A percentile compares a stretch with the other conserved stretches of the same genome.
Evolutionary conservation across 2,888 invertebrate species (phyloP).

Genomic region (Phorcus lineatus): DNA sequence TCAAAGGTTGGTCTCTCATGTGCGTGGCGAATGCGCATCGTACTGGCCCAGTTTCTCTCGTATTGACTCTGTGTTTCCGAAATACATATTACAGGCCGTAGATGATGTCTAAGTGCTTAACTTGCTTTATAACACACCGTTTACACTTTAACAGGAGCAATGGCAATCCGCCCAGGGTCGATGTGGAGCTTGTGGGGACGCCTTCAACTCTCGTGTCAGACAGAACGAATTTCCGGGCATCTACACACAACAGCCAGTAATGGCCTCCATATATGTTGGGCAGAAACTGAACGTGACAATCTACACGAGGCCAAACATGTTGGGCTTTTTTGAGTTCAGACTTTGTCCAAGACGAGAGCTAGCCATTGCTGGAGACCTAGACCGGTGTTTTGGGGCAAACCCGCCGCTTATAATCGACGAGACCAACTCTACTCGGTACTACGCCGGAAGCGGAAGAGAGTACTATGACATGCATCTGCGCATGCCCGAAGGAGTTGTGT

Average conservation of each 20-base stretch:
- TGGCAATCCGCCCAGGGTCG: slow-evolving; percentile 33
- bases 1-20: no score
- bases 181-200: slow-evolving; percentile 43
- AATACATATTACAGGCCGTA: no score
- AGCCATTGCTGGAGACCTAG: not conserved
- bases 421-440: slow-evolving; percentile 32
- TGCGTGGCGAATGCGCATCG: no score
- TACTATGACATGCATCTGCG: slow-evolving; percentile 39
- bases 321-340: slow-evolving; percentile 43
- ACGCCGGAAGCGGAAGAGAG: slow-evolving; percentile 38
- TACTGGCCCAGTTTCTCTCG: no score
- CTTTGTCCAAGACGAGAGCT: slow-evolving; percentile 36
- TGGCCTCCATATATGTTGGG: slow-evolving; percentile 6
- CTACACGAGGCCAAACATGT: slow-evolving; percentile 36
- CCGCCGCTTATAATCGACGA: slow-evolving; percentile 34
- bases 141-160: slow-evolving; percentile 32
- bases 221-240: slow-evolving; percentile 43
- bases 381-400: not conserved
- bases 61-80: no score
- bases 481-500: slow-evolving; percentile 28
- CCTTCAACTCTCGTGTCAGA: not conserved
- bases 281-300: slow-evolving; percentile 37
- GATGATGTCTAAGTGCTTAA: no score
- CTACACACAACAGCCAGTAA: slow-evolving; percentile 31
- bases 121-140: no score